Conservation (phyloP, 2,113 vertebrate species). For the Chunga burmeisteri region DNA sequence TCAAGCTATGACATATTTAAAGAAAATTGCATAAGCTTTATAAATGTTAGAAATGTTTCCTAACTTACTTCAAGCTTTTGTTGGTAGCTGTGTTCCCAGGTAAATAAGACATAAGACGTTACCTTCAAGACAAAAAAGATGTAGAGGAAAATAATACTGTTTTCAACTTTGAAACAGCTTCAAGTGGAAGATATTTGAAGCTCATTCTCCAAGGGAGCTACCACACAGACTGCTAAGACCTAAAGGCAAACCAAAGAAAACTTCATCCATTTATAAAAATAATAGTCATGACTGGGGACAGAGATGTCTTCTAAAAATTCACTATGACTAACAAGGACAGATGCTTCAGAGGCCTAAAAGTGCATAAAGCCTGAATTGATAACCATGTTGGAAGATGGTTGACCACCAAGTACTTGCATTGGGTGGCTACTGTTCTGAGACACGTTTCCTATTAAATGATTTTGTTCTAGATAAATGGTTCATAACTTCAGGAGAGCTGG, state of each 20-base stretch:
- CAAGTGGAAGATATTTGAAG: neutral
- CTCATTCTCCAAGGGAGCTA: neutral
- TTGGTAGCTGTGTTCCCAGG: neutral
- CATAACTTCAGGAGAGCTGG: neutral
- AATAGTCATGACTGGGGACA: neutral
- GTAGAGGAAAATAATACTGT: neutral
- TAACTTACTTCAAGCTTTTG: neutral
- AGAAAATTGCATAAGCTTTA: conserved; percentile 44
- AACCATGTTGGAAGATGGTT: neutral
- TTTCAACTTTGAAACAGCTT: neutral
- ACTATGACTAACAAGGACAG: neutral
- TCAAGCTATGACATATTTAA: conserved; percentile 49
- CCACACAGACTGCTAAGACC: neutral
- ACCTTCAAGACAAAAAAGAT: neutral
- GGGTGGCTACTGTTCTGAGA: neutral
- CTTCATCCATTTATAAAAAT: neutral
- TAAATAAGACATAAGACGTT: neutral
- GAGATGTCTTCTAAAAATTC: neutral
- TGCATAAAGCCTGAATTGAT: neutral
- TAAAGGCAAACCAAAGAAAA: neutral
- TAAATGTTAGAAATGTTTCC: conserved; percentile 52
- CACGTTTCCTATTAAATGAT: neutral
- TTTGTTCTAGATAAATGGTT: neutral
- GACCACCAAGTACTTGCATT: neutral
- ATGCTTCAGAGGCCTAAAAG: neutral